Evolutionary conservation across 92 coral and sea anemone species (phyloP).

Genomic region (Paragorgia papillata): DNA sequence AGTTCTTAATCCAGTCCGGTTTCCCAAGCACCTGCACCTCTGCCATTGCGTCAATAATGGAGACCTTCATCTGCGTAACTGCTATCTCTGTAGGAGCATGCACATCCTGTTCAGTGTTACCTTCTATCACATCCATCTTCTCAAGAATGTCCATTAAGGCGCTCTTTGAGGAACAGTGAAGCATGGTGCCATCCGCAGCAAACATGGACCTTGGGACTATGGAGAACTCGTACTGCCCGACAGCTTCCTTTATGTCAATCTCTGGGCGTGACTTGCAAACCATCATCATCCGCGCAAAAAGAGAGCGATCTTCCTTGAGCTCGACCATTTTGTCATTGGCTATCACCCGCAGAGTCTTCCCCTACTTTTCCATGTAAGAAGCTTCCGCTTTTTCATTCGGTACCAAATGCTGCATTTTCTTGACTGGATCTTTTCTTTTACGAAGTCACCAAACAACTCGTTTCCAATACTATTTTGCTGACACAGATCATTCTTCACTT

Average conservation of each 20-base stretch:
- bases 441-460: conserved; percentile 38
- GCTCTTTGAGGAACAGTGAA: too few species aligned
- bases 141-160: conserved; percentile 60
- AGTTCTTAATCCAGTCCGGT: conserved; percentile 40
- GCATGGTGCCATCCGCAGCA: conserved; percentile 61
- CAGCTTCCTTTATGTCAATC: conserved; percentile 54
- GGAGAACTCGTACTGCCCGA: conserved; percentile 48
- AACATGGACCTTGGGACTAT: conserved; percentile 63
- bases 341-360: conserved; percentile 49
- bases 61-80: conserved; percentile 1
- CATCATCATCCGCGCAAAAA: conserved; percentile 59
- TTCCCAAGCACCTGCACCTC: too few species aligned
- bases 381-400: conserved; percentile 60
- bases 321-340: conserved; percentile 28
- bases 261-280: conserved; percentile 59
- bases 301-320: conserved; percentile 58
- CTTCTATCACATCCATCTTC: conserved; percentile 43
- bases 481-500: conserved; percentile 56
- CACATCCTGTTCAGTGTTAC: not conserved
- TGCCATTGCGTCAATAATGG: conserved; percentile 63
- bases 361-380: conserved; percentile 37
- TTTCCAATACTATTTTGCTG: conserved; percentile 24
- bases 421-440: conserved; percentile 53
- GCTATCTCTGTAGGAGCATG: not conserved
- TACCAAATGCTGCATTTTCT: conserved; percentile 7